Conservation (phyloP, 2,888 invertebrate genomes). For the Agapostemon virescens region DNA sequence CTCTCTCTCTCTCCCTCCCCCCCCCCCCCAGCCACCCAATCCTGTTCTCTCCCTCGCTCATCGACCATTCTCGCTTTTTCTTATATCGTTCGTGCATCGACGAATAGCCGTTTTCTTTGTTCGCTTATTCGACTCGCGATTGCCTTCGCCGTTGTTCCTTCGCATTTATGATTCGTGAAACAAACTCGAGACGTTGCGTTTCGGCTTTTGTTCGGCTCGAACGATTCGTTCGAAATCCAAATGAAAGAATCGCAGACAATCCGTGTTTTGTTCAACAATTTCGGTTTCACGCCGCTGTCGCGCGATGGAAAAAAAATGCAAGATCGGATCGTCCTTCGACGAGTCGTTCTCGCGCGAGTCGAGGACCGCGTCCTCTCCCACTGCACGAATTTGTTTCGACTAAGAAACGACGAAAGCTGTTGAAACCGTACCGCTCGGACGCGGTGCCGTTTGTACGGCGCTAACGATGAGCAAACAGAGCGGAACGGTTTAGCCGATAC, state of each 20-base stretch:
- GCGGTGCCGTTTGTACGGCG: constrained; percentile 45
- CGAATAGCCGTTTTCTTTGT: neutral
- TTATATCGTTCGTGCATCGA: neutral
- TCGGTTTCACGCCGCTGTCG: too few species aligned
- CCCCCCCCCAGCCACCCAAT: too few species aligned
- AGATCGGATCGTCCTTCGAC: too few species aligned
- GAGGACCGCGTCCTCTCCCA: neutral
- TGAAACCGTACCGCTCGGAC: constrained; percentile 6
- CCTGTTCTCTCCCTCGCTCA: constrained; percentile 15
- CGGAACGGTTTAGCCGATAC: constrained; percentile 58
- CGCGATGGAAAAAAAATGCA: too few species aligned
- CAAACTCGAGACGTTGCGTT: too few species aligned
- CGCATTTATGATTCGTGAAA: too few species aligned
- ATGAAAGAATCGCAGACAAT: too few species aligned
- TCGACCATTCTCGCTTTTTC: neutral
- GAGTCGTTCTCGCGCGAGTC: neutral
- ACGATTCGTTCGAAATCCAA: neutral
- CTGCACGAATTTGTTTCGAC: constrained; percentile 3
- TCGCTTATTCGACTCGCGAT: neutral
- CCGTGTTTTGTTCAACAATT: too few species aligned
- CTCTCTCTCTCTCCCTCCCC: constrained; percentile 12
- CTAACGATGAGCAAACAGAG: constrained; percentile 74
- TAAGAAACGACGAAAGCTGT: constrained; percentile 21
- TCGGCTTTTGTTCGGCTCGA: too few species aligned
- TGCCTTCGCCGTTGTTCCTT: neutral